Conservation (phyloP, 2,797 vertebrate species). For the Rhinogobio ventralis region DNA sequence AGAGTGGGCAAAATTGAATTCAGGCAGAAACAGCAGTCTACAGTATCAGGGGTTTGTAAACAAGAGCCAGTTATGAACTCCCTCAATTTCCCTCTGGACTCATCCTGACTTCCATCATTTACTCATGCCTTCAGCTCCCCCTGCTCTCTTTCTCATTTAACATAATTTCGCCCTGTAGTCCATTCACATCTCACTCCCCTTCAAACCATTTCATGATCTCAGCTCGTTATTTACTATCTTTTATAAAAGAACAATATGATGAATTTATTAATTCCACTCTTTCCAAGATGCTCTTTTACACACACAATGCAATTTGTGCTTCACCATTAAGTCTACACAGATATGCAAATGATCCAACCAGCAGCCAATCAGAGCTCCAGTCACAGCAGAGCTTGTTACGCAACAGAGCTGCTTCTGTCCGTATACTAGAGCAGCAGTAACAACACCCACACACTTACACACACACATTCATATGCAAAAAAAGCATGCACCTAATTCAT, state of each 20-base stretch:
- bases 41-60: neutral
- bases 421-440: slow-evolving; percentile 1
- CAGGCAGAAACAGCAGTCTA: neutral
- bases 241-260: neutral
- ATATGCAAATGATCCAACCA: slow-evolving; percentile 3
- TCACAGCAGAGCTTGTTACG: slow-evolving; percentile 13
- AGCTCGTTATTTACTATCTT: slow-evolving; percentile 16
- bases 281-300: neutral
- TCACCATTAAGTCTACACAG: neutral
- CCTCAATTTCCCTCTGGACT: neutral
- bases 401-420: slow-evolving; percentile 13
- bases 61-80: slow-evolving; percentile 1
- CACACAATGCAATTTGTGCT: neutral
- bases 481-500: slow-evolving; percentile 3
- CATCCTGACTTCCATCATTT: slow-evolving; percentile 15
- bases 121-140: slow-evolving; percentile 1
- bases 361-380: slow-evolving; percentile 1
- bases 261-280: neutral
- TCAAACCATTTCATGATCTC: slow-evolving; percentile 19
- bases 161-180: slow-evolving; percentile 11
- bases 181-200: neutral
- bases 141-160: slow-evolving; percentile 13
- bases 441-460: slow-evolving; percentile 22
- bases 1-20: neutral
- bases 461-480: slow-evolving; percentile 8